Percentiles rank a stretch among this genome's conserved stretches.
phyloP scores from a whole-genome alignment of 37 sponge, comb jelly and placozoan genomes.

The Oopsacas minuta region DNA sequence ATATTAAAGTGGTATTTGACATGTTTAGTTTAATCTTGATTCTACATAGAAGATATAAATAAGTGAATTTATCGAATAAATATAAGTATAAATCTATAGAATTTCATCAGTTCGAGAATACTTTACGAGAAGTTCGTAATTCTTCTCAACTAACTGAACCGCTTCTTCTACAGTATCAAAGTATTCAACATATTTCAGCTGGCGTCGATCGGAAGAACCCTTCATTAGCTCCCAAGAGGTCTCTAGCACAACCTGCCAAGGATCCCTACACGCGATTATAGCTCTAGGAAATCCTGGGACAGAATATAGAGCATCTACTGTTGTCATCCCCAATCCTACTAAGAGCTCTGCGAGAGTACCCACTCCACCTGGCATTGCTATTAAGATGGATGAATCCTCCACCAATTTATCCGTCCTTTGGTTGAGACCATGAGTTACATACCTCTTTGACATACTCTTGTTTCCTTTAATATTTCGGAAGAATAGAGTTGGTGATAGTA shows the following conservation, averaged over 20 bases:
- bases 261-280: conserved; percentile 28
- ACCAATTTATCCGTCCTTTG: conserved; percentile 35
- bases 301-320: not conserved
- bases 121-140: not conserved
- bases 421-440: conserved; percentile 9
- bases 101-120: too few relatives aligned
- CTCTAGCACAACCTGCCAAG: conserved; percentile 26
- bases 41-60: too few relatives aligned
- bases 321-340: conserved; percentile 29
- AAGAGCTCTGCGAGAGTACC: conserved; percentile 56
- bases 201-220: not conserved
- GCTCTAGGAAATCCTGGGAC: conserved; percentile 18
- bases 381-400: conserved; percentile 24
- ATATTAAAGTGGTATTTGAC: too few relatives aligned
- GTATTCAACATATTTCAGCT: not conserved
- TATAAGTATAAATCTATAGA: too few relatives aligned
- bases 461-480: conserved; percentile 29
- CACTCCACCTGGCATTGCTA: conserved; percentile 43
- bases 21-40: too few relatives aligned
- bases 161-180: not conserved
- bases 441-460: conserved; percentile 13
- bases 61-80: too few relatives aligned
- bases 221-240: not conserved
- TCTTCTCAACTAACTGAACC: not conserved
- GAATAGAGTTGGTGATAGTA: conserved; percentile 47